phyloP scores from a whole-genome alignment of 1,140 invertebrate genomes.

The Alviniconcha marisindica region DNA sequence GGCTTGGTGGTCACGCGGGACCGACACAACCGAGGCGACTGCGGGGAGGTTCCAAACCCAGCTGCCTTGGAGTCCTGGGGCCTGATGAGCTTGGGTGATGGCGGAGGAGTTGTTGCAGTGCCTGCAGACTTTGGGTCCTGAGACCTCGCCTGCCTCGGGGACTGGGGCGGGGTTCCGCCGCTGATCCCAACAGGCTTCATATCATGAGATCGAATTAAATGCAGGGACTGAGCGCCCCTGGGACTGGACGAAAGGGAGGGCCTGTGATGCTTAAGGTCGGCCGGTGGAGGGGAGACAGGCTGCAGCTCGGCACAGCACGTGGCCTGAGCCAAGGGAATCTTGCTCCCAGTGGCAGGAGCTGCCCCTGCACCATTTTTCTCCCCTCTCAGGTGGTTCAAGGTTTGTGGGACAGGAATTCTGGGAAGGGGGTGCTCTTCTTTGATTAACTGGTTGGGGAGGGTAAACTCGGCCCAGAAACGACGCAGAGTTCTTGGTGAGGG shows the following conservation, averaged over 20 bases:
- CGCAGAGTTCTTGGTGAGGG: conserved; percentile 51
- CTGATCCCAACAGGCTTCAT: conserved; percentile 9
- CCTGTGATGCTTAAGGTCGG: conserved; percentile 11
- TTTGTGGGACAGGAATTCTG: conserved; percentile 49
- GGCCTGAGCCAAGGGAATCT: conserved; percentile 30
- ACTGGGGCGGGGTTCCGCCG: not conserved
- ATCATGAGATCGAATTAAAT: not conserved
- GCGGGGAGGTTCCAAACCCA: not conserved
- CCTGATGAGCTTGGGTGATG: not conserved
- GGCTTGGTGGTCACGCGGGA: not conserved
- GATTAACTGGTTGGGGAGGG: conserved; percentile 59
- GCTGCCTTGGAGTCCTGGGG: not conserved
- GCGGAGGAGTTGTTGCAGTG: conserved; percentile 1
- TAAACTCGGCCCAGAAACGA: conserved; percentile 60
- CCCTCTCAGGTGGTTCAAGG: conserved; percentile 22
- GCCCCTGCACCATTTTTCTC: conserved; percentile 23
- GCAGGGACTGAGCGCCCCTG: conserved; percentile 17
- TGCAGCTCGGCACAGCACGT: conserved; percentile 40
- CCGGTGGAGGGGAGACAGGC: conserved; percentile 40
- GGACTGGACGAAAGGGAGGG: not conserved
- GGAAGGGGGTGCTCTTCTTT: conserved; percentile 57
- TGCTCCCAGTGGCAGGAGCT: conserved; percentile 33
- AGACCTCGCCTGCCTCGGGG: not conserved
- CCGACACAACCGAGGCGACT: conserved; percentile 7
- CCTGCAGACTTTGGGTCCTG: conserved; percentile 11